phyloP scores from a whole-genome alignment of 2,797 vertebrate species.

The Enoplosus armatus region DNA sequence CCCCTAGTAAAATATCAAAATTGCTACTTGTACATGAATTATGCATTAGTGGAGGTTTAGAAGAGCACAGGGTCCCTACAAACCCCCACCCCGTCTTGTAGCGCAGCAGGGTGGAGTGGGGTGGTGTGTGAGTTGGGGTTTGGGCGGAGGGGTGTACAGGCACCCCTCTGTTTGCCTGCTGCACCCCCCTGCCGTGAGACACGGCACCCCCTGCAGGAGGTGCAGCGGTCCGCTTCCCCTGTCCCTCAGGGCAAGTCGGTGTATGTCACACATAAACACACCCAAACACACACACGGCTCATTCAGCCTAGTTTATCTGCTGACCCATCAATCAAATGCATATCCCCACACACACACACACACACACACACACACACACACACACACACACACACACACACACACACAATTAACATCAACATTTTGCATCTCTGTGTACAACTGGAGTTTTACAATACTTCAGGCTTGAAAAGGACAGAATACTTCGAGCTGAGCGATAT shows the following conservation, averaged over 20 bases:
- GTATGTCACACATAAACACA: conserved; percentile 73
- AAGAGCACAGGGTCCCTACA: conserved; percentile 85
- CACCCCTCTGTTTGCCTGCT: conserved; percentile 83
- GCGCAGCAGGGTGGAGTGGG: conserved; percentile 82
- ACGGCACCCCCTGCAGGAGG: conserved; percentile 88
- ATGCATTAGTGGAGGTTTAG: conserved; percentile 95
- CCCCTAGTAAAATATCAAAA: conserved; percentile 95
- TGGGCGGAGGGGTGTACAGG: conserved; percentile 89
- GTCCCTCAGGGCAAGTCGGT: conserved; percentile 80
- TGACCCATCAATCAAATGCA: conserved; percentile 83
- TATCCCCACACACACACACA: conserved; percentile 34
- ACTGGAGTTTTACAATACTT: conserved; percentile 28
- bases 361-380: conserved; percentile 45
- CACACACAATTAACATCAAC: conserved; percentile 44
- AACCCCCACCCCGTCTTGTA: conserved; percentile 63
- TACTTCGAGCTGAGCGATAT: conserved; percentile 3
- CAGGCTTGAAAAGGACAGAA: conserved; percentile 30
- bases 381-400: conserved; percentile 42
- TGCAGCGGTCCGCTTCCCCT: conserved; percentile 81
- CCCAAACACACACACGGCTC: conserved; percentile 60
- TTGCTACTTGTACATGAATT: conserved; percentile 98
- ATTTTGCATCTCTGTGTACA: conserved; percentile 40
- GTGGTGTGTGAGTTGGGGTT: conserved; percentile 85
- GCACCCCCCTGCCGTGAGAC: conserved; percentile 82
- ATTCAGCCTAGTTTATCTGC: conserved; percentile 75